phyloP scores from a whole-genome alignment of 2,888 invertebrate genomes.

The Drosophila infuscata region DNA sequence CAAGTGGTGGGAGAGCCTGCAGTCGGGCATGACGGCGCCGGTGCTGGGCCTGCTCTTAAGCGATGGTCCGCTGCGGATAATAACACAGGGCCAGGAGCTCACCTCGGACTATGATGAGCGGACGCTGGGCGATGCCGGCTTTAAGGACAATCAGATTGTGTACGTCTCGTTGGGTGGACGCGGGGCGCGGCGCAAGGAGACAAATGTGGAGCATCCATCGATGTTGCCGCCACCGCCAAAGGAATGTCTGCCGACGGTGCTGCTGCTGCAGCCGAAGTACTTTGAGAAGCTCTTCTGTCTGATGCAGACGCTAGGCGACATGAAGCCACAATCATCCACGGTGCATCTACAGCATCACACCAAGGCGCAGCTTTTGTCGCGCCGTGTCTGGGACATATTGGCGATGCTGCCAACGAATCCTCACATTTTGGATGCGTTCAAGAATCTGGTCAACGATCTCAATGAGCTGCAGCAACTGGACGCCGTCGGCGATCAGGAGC shows the following conservation, averaged over 20 bases:
- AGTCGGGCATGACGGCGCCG: slow-evolving; percentile 85
- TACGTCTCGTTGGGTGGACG: slow-evolving; percentile 94
- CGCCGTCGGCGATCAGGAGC: slow-evolving; percentile 63
- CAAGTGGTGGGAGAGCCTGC: slow-evolving; percentile 95
- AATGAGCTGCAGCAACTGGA: slow-evolving; percentile 73
- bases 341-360: slow-evolving; percentile 89
- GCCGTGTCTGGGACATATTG: slow-evolving; percentile 97
- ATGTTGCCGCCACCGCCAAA: slow-evolving; percentile 94
- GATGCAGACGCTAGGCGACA: slow-evolving; percentile 95
- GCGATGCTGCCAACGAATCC: slow-evolving; percentile 96
- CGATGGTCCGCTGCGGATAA: slow-evolving; percentile 95
- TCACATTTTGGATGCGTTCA: slow-evolving; percentile 91
- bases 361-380: slow-evolving; percentile 94
- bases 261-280: slow-evolving; percentile 93
- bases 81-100: slow-evolving; percentile 96
- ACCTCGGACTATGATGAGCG: slow-evolving; percentile 97
- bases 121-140: slow-evolving; percentile 95
- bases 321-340: slow-evolving; percentile 90
- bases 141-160: slow-evolving; percentile 97
- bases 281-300: slow-evolving; percentile 96
- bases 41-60: slow-evolving; percentile 89
- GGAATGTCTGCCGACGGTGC: slow-evolving; percentile 93
- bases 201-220: slow-evolving; percentile 90
- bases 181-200: slow-evolving; percentile 86
- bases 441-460: slow-evolving; percentile 87